phyloP scores from a whole-genome alignment of 2,113 vertebrate genomes.

The Ciconia maguari region DNA sequence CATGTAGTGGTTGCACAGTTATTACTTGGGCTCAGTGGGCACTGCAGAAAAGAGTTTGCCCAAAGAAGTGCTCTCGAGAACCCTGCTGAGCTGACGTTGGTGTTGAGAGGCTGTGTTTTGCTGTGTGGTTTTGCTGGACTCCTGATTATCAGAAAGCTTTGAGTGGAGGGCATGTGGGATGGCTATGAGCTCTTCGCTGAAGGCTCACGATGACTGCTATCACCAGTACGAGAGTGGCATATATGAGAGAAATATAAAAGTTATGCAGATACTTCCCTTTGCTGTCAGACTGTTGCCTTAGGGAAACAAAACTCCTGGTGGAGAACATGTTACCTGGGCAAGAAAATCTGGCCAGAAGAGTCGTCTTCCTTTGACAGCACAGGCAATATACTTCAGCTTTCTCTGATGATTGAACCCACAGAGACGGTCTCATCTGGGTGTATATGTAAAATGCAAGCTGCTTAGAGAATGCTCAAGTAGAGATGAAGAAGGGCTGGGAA shows the following conservation, averaged over 20 bases:
- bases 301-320: background rate
- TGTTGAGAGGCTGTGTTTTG: background rate
- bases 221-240: background rate
- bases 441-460: background rate
- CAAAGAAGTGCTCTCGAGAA: rapidly evolving
- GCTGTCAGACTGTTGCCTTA: background rate
- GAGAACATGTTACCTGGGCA: background rate
- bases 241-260: background rate
- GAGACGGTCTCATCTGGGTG: background rate
- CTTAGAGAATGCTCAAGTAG: background rate
- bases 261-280: background rate
- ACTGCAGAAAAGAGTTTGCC: background rate
- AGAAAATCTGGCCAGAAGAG: background rate
- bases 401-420: background rate
- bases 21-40: background rate
- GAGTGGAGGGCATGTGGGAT: background rate
- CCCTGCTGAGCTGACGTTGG: background rate
- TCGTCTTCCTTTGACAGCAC: background rate
- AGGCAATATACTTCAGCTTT: background rate
- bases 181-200: background rate
- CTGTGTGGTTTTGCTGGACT: background rate
- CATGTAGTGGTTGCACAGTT: background rate
- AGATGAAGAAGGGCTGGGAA: background rate
- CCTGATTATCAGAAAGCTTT: background rate
- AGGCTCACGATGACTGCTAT: background rate